Percentiles rank a stretch among this genome's conserved stretches.
Evolutionary conservation across 2,888 invertebrate genomes (phyloP).

Genomic region (Melikaiella ostensackeni): DNA sequence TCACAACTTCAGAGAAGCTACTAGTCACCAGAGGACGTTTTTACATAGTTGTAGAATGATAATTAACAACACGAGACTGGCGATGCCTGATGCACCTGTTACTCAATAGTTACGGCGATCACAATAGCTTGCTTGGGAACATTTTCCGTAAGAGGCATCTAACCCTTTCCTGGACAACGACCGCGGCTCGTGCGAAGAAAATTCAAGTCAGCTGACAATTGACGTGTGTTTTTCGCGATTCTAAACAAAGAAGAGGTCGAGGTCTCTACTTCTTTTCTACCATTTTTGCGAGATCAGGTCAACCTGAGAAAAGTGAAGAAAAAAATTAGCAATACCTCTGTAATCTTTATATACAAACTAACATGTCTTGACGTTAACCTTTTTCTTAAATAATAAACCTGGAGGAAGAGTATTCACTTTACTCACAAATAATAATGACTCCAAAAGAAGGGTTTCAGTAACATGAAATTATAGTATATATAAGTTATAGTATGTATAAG

Average conservation of each 20-base stretch:
- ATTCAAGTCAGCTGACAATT: slow-evolving; percentile 46
- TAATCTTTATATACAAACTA: slow-evolving; percentile 21
- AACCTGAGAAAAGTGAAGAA: slow-evolving; percentile 22
- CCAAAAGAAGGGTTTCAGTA: no score
- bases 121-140: slow-evolving; percentile 74
- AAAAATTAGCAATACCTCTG: slow-evolving; percentile 29
- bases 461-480: no score
- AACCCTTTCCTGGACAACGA: slow-evolving; percentile 63
- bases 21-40: slow-evolving; percentile 54
- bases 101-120: slow-evolving; percentile 61
- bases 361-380: neutral
- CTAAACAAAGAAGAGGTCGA: slow-evolving; percentile 61
- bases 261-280: slow-evolving; percentile 50
- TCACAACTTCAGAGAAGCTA: slow-evolving; percentile 43
- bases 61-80: slow-evolving; percentile 63
- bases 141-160: slow-evolving; percentile 70
- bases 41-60: slow-evolving; percentile 56
- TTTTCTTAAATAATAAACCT: neutral
- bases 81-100: slow-evolving; percentile 58
- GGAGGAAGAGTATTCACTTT: neutral
- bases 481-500: no score
- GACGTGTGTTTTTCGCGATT: slow-evolving; percentile 34
- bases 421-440: no score
- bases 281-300: slow-evolving; percentile 19
- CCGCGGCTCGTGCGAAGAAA: slow-evolving; percentile 61